These are phyloP conservation scores for Staurois parvus DNA, from an alignment of 2,797 vertebrate species.

Conservation along the genomic window DNA sequence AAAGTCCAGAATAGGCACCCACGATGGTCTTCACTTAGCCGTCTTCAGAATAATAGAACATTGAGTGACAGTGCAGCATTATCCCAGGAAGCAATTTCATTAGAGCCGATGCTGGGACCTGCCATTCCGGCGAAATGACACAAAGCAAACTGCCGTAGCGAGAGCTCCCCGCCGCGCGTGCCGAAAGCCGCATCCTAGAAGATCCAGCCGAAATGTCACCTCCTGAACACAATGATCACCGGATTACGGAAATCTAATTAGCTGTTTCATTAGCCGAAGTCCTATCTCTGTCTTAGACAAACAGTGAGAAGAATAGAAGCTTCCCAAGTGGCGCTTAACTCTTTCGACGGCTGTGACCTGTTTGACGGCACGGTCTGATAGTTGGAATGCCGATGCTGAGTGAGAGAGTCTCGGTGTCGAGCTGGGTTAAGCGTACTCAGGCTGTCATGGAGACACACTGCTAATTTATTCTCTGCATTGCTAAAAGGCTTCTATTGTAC, in stretches of 20 bases:
- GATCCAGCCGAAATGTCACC: conserved; percentile 73
- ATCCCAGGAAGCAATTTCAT: conserved; percentile 69
- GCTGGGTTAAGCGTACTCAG: conserved; percentile 19
- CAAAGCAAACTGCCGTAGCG: conserved; percentile 68
- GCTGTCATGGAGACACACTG: conserved; percentile 65
- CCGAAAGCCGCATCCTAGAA: conserved; percentile 67
- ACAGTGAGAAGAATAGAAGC: conserved; percentile 64
- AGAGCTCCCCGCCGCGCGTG: conserved; percentile 63
- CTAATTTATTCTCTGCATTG: conserved; percentile 63
- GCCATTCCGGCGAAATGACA: conserved; percentile 69
- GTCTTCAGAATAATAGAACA: conserved; percentile 60
- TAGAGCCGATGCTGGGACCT: conserved; percentile 71
- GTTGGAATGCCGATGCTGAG: not conserved
- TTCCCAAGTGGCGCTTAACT: conserved; percentile 61
- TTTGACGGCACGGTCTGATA: not conserved
- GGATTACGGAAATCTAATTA: conserved; percentile 81
- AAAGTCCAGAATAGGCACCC: conserved; percentile 64
- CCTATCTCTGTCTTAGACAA: conserved; percentile 69
- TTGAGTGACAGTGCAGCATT: conserved; percentile 66
- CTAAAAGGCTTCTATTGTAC: conserved; percentile 41
- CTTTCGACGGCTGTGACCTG: conserved; percentile 53
- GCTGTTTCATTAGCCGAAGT: conserved; percentile 75
- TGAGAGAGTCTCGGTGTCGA: not conserved
- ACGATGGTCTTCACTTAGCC: conserved; percentile 60
- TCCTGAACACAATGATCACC: conserved; percentile 70